Evolutionary conservation across 92 coral and sea anemone genomes (phyloP), one percentile per base, ranked within the genome.

Genomic region (Meandrina meandrites): DNA sequence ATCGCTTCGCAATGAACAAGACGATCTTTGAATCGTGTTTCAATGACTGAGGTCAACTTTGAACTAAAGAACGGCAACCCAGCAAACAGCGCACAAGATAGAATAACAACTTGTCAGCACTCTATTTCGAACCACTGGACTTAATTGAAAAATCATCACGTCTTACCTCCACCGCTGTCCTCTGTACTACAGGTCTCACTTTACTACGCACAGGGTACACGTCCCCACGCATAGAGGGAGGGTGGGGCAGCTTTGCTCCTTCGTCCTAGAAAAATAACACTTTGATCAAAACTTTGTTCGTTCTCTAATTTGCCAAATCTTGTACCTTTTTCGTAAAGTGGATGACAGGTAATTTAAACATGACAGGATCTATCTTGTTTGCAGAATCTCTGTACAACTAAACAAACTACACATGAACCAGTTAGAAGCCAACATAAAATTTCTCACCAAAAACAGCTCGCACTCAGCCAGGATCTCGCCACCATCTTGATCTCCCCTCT

Each of bases 161-260:
- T 56, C 58, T 15, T 87, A 97, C 99, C 99, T 97, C 99, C 13
- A 97, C 89, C 11, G 92, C 99, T 47, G 97, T 93, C 81, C 92
- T 90, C 86, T 97, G 99, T 48, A 97, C 79, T 15, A 95, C 94
- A 15, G 99, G 99, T n/a, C 99, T 88, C 64, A 97, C 97, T 10
- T 96, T 94, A 75, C 94, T 95, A 31, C 97, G 94, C 31, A 97
- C 99, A 47, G 95, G 96, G 42, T 86, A 94, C 81, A 97, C 84
- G 35, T 92, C 98, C 0, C 92, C 91, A 13, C 76, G 86, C 80
- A 86, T 80, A 31, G 92, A 81, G 76, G 99, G 99, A 54, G 97
- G 97, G 79, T 84, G 94, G 57, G 99, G 99, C n/a, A 97, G 90
- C 51, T 95, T 94, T 35, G 94, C 98, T 34, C 98, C 99, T 82